phyloP scores from a whole-genome alignment of 2,888 invertebrate genomes.

The Ophion obscuratus region DNA sequence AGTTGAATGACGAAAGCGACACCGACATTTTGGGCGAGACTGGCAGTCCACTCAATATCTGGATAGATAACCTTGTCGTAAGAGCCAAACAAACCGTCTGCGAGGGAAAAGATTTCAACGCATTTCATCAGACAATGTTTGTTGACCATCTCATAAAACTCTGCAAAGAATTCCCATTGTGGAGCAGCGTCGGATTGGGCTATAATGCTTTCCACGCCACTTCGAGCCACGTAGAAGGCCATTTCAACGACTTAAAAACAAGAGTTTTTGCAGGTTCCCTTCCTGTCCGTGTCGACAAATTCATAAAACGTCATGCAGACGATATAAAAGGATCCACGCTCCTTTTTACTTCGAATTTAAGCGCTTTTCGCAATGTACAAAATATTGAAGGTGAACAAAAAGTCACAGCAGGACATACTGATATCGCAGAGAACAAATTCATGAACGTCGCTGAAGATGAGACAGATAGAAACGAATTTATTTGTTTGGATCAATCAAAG shows the following conservation, averaged over 20 bases:
- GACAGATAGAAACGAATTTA: no score
- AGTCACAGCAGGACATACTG: no score
- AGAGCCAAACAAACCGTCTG: constrained; percentile 10
- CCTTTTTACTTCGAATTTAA: constrained; percentile 4
- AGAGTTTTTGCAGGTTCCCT: no score
- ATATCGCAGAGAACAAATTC: no score
- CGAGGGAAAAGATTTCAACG: constrained; percentile 23
- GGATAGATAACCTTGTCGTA: neutral
- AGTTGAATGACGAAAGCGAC: neutral
- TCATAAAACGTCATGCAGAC: neutral
- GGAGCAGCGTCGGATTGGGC: constrained; percentile 3
- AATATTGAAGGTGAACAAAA: neutral
- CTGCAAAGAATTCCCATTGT: constrained; percentile 3
- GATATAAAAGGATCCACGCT: constrained; percentile 23
- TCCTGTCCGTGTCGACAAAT: constrained; percentile 4
- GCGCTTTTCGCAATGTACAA: neutral
- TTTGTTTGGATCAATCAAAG: no score
- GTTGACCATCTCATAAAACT: neutral
- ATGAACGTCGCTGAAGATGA: no score
- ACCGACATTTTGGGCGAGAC: neutral
- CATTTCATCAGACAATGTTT: constrained; percentile 35
- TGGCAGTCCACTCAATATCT: neutral
- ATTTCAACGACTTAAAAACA: no score
- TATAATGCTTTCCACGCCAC: no score
- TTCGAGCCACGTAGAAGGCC: no score